Evolutionary conservation across 2,113 vertebrate genomes (phyloP).

Genomic region (Alethe diademata): DNA sequence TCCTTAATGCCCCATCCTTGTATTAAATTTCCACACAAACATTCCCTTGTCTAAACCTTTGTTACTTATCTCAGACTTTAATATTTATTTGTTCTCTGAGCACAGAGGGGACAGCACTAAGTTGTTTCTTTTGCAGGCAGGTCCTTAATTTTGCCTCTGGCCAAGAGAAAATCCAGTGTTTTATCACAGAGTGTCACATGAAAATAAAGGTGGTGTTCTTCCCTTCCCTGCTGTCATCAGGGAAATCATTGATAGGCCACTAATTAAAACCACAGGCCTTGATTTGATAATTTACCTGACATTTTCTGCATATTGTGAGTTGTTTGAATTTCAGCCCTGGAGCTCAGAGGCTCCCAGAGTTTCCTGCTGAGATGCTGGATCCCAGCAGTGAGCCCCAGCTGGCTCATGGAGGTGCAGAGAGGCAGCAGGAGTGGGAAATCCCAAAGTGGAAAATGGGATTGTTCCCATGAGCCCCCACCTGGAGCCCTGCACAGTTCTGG

Average conservation of each 20-base stretch:
- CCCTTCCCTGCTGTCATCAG: not conserved
- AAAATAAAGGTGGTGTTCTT: not conserved
- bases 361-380: not conserved
- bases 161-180: not conserved
- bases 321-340: not conserved
- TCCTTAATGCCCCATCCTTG: not conserved
- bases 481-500: not conserved
- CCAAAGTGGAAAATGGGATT: not conserved
- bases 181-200: not conserved
- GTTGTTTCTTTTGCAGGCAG: not conserved
- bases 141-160: not conserved
- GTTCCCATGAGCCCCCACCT: not conserved
- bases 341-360: not conserved
- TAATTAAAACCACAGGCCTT: not conserved
- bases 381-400: not conserved
- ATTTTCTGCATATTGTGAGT: not conserved
- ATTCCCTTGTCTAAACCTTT: not conserved
- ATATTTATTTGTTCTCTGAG: not conserved
- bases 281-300: not conserved
- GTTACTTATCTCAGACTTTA: not conserved
- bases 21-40: not conserved
- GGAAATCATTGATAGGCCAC: not conserved
- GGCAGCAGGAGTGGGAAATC: not conserved
- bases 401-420: accelerated
- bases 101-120: not conserved